phyloP scores from a whole-genome alignment of 2,797 vertebrate species.

The Crocodylus rhombifer region DNA sequence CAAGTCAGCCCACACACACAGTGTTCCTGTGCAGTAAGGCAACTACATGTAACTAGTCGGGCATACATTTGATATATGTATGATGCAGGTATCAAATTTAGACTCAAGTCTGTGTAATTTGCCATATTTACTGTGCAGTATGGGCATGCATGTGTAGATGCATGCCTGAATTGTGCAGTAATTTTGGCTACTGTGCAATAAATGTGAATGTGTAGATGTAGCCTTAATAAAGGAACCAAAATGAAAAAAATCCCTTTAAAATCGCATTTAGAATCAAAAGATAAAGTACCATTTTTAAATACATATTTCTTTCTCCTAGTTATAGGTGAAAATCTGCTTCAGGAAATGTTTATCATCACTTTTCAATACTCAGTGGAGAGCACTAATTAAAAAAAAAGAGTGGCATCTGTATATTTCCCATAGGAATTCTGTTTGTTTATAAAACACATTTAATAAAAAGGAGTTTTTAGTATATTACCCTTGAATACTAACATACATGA shows the following conservation, averaged over 20 bases:
- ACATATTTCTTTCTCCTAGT: conserved; percentile 54
- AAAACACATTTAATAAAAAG: conserved; percentile 50
- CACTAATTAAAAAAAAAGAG: conserved; percentile 56
- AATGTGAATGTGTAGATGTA: not conserved
- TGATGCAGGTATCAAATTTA: too few relatives aligned
- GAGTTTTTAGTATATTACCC: conserved; percentile 44
- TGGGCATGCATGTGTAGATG: too few relatives aligned
- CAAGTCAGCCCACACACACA: too few relatives aligned
- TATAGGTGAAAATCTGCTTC: conserved; percentile 50
- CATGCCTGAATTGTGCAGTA: too few relatives aligned
- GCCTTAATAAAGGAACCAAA: not conserved
- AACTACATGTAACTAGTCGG: too few relatives aligned
- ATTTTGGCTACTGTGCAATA: too few relatives aligned
- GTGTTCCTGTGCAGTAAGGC: too few relatives aligned
- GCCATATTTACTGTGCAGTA: too few relatives aligned
- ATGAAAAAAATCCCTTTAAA: conserved; percentile 9
- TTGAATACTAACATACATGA: conserved; percentile 21
- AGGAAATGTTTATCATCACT: conserved; percentile 65
- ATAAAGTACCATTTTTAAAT: conserved; percentile 51
- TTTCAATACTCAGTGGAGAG: conserved; percentile 63
- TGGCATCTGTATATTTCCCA: conserved; percentile 62
- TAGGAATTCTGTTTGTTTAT: conserved; percentile 61
- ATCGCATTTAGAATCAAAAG: conserved; percentile 39
- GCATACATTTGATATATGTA: too few relatives aligned
- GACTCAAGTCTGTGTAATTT: too few relatives aligned